Percentiles rank a stretch among this genome's conserved stretches.
phyloP scores from a whole-genome alignment of 2,888 invertebrate genomes.

The Synergus japonicus region DNA sequence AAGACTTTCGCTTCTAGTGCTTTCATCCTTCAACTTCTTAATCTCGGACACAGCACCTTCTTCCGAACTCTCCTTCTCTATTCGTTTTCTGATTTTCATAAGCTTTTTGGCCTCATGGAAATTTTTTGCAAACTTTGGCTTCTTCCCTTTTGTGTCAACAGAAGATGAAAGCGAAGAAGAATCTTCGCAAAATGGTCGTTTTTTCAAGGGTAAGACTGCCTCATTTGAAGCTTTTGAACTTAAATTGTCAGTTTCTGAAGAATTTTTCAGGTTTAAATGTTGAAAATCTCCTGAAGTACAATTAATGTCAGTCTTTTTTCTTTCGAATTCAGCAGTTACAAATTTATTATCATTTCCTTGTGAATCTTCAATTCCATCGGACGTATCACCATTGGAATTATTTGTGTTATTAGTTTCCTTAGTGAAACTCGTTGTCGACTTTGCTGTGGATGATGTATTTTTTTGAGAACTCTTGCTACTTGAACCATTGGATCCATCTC shows the following conservation, averaged over 20 bases:
- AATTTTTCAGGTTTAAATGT: slow-evolving; percentile 13
- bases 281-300: neutral
- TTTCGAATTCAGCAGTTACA: slow-evolving; percentile 10
- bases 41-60: neutral
- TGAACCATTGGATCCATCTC: slow-evolving; percentile 88
- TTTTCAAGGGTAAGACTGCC: slow-evolving; percentile 70
- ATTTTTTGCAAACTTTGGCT: slow-evolving; percentile 85
- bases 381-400: slow-evolving; percentile 74
- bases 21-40: slow-evolving; percentile 7
- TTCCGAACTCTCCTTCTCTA: slow-evolving; percentile 79
- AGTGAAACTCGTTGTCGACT: slow-evolving; percentile 77
- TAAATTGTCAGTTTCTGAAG: slow-evolving; percentile 16
- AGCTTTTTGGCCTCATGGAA: slow-evolving; percentile 82
- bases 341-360: slow-evolving; percentile 58
- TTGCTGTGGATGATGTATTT: slow-evolving; percentile 70
- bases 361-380: slow-evolving; percentile 68
- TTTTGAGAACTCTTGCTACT: slow-evolving; percentile 76
- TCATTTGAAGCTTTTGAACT: slow-evolving; percentile 2
- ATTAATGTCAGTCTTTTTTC: neutral
- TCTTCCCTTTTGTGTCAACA: slow-evolving; percentile 78
- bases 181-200: slow-evolving; percentile 65
- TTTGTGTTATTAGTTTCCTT: slow-evolving; percentile 80
- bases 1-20: slow-evolving; percentile 20
- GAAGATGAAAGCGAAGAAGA: slow-evolving; percentile 42
- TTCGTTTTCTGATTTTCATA: slow-evolving; percentile 83